Conservation (phyloP, 2,797 vertebrate species). For the Staurois parvus region DNA sequence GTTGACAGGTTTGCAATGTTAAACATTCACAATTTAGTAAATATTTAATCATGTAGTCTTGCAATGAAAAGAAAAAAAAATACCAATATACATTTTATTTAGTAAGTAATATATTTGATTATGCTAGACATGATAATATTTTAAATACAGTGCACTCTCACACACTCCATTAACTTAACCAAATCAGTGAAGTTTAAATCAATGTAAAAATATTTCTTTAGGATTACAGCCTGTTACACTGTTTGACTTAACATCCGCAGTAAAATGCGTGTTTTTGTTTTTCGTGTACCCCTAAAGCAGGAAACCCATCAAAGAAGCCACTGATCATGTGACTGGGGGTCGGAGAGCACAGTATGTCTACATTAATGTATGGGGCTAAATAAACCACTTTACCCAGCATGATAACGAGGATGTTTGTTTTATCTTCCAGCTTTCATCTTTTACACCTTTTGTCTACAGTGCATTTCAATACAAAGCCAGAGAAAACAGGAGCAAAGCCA, state of each 20-base stretch:
- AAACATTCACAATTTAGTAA: too few relatives aligned
- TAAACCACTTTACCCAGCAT: background rate
- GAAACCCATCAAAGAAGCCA: constrained; percentile 30
- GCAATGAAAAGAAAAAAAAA: too few relatives aligned
- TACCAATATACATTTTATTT: too few relatives aligned
- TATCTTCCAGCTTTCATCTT: background rate
- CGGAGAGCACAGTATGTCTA: background rate
- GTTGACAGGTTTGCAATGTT: too few relatives aligned
- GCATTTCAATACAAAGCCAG: background rate
- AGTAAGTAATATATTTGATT: too few relatives aligned
- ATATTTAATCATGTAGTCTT: too few relatives aligned
- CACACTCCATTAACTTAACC: background rate
- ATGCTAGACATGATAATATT: too few relatives aligned
- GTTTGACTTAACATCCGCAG: background rate
- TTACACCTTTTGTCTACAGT: background rate
- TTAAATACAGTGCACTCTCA: background rate
- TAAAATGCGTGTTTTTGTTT: background rate
- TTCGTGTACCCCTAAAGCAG: constrained; percentile 6
- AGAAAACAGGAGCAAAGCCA: background rate
- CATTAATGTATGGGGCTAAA: background rate
- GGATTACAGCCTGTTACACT: background rate
- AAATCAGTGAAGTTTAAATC: background rate
- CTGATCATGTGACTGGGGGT: constrained; percentile 14
- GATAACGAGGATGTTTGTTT: background rate
- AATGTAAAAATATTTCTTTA: background rate